Base-by-base conservation (phyloP, 2,888 invertebrate species). In the Oxystoma pomonae region DNA sequence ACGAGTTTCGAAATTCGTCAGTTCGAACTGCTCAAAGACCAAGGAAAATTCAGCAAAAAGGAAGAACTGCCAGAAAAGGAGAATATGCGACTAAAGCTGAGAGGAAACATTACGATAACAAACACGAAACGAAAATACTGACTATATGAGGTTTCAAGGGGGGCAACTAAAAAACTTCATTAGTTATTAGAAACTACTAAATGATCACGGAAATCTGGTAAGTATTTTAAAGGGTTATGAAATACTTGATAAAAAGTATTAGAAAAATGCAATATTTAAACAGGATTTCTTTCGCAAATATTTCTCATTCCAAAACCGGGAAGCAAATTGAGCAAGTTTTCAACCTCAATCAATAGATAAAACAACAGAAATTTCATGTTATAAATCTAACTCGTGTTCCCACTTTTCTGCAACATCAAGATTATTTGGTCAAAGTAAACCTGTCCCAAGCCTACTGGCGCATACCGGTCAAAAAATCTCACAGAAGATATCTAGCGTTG, bases 361-460 rank as follows among this genome's bases (percentile, higher is more conserved):
- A 12, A 12, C 63, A 62, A 3, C 62, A 55, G 22, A 69, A 69
- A 53, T 69, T 70, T 51, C 56, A 65, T 5, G 22, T 69, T 18
- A 52, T 63, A 2, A 67, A 62, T 51, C 69, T 69, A 12, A 51
- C 12, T 16, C 59, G 61, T 1, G 66, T 69, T 16, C 67, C 66
- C 3, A 50, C 17, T 12, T 69, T 67, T 57, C 62, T 68, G 9
- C 68, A 67, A 50, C 55, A 57, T 35, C 17, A 57, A 19, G 68
- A 69, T 55, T 68, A 58, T 35, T 1, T 69, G 52, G 62, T 63
- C 57, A 69, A 68, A 20, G 5, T 69, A 20, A 65, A 68, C 18
- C 16, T 69, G 2, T 63, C 62, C 1, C 69, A 65, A 35, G 68
- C 68, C 7, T 67, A 69, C 53, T 67, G 64, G 21, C 68, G 68